Evolutionary conservation across 2,888 invertebrate genomes (phyloP), one percentile per base, ranked within the genome.

Genomic region (Sarcophaga variegata): DNA sequence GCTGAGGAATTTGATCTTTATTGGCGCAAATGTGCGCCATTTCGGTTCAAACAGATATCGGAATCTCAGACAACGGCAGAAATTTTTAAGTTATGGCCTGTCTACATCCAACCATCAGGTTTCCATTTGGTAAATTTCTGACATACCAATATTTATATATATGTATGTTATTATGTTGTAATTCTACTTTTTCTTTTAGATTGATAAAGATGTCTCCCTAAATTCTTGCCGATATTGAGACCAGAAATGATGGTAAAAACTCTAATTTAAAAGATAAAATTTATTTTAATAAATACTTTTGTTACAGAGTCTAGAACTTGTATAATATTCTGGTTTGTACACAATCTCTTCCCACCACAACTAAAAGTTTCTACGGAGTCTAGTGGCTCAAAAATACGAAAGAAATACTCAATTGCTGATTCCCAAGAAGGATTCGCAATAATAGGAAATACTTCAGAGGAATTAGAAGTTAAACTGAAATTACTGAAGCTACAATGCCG

Each of bases 41-140:
- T 27, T 27, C 27, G 27, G 4, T 27, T 27, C 27, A 27, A 27
- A 27, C 27, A 27, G 27, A 27, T 27, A 27, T 27, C 27, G 27
- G 27, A 27, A 27, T 27, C 27, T 27, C 4, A 27, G 4, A 27
- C 27, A 27, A 27, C 25, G 25, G 3, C 25, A 25, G 25, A 25
- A 25, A 25, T 25, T 47, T 69, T 69, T 47, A 69, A 47, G 6
- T 69, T 69, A 69, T 69, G 67, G 47, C 20, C 67, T 10, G 67
- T 45, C 37, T 69, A 69, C n/a, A 47, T 69, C 45, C 45, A 69
- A 22, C 69, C 49, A 12, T 69, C 69, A 45, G 69, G 49, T 49
- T 69, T 69, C 49, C 49, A 69, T 12, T 69, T 69, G 22, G 69
- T 69, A 63, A 63, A 25, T 63, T 11, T 4, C 25, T 63, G 10